phyloP scores from a whole-genome alignment of 2,797 vertebrate species.

The Glyptemys insculpta region DNA sequence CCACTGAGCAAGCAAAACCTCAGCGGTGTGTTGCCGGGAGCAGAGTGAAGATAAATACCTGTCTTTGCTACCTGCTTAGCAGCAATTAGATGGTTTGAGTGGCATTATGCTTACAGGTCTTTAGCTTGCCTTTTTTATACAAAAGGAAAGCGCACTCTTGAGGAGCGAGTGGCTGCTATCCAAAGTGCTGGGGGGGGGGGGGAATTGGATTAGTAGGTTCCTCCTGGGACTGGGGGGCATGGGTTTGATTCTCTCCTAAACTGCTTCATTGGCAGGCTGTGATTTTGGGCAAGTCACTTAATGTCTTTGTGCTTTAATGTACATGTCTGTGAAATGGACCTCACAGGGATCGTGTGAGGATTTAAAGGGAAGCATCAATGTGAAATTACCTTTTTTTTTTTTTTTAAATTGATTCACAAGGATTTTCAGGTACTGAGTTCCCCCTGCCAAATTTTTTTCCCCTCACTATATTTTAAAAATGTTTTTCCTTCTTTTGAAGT shows the following conservation, averaged over 20 bases:
- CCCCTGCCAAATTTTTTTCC: background rate
- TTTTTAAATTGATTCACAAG: background rate
- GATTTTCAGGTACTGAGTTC: background rate
- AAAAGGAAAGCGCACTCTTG: background rate
- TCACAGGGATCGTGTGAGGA: background rate
- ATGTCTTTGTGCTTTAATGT: background rate
- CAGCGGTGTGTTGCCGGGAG: slow-evolving; percentile 30
- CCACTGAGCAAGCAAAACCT: slow-evolving; percentile 52
- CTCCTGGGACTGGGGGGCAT: background rate
- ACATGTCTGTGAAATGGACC: background rate
- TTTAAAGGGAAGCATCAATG: background rate
- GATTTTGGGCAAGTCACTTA: background rate
- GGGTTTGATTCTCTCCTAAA: background rate
- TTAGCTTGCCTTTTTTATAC: background rate
- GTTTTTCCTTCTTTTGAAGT: background rate
- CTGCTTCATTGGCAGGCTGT: background rate
- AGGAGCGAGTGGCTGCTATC: background rate
- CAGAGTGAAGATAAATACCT: background rate
- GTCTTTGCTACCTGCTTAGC: slow-evolving; percentile 31
- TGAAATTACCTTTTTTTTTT: background rate
- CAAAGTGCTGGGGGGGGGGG: background rate
- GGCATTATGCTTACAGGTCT: background rate
- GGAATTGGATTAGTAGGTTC: background rate
- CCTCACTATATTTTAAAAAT: background rate
- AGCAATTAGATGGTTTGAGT: slow-evolving; percentile 22